Evolutionary conservation across 2,113 vertebrate species (phyloP), one percentile per base, ranked within the genome.

Genomic region (Plectropomus leopardus): DNA sequence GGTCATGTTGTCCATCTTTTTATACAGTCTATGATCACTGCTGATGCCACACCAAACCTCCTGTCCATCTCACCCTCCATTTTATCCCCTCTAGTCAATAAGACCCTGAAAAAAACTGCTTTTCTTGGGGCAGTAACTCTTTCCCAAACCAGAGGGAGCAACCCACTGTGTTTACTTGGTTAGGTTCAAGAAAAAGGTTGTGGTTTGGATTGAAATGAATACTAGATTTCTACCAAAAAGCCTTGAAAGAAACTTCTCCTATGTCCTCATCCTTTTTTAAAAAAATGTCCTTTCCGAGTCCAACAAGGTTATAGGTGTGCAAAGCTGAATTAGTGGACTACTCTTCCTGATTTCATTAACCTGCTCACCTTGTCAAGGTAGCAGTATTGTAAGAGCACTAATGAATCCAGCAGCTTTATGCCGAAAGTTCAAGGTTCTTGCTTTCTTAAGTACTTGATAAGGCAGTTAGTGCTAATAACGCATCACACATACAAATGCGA

Each of bases 401-500:
- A 57, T 58, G 50, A 2, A 57, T 80, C 53, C 19, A 76, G 40
- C 1, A 26, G n/a, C 11, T 48, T 30, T 51, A 45, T 67, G 34
- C 28, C 57, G 0, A 53, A 69, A 44, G 44, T 45, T 66, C 30
- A 66, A 64, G 17, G 36, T 4, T 60, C 32, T 71, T 76, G 28
- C 42, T 44, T 30, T 4, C 14, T 16, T 30, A 58, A 28, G 14
- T 16, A 34, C 68, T 26, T 32, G n/a, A 47, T 61, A 24, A 36
- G 42, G 17, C 7, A 17, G 4, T 48, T 48, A 50, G 48, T 24
- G 16, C 34, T 67, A 32, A 60, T 51, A 78, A 60, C 66, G 26
- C 47, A 69, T 70, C 15, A 44, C 54, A 76, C 42, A 66, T 36
- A 44, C 48, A 23, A 73, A 86, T 65, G 30, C 14, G 11, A n/a